Conservation (phyloP, 2,888 invertebrate species). For the Erebia epiphron region DNA sequence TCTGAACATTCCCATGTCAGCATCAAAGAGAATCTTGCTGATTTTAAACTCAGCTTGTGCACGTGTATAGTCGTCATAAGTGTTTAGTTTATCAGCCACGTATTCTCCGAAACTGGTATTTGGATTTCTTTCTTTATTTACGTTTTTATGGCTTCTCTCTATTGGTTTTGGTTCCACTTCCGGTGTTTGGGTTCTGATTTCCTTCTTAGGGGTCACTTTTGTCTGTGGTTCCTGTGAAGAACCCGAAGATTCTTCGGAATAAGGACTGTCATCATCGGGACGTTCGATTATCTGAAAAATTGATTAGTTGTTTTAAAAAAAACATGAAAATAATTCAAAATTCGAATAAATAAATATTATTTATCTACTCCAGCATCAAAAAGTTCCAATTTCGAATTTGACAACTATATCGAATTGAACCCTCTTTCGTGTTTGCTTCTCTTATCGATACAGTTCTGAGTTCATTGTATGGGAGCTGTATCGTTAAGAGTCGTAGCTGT, state of each 20-base stretch:
- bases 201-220: background rate
- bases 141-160: background rate
- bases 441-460: no score
- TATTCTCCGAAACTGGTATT: constrained; percentile 10
- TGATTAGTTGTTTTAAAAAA: background rate
- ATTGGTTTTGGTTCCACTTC: background rate
- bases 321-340: no score
- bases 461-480: no score
- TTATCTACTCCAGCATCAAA: no score
- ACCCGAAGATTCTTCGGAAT: constrained; percentile 3
- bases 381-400: no score
- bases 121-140: background rate
- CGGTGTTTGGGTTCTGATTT: background rate
- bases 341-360: no score
- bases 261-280: background rate
- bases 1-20: constrained; percentile 14
- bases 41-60: constrained; percentile 9
- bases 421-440: no score
- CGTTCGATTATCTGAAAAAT: constrained; percentile 3
- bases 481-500: no score
- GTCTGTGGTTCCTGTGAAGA: background rate
- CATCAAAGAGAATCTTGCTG: constrained; percentile 12
- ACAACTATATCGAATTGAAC: no score
- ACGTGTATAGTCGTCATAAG: constrained; percentile 1
- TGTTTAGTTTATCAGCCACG: constrained; percentile 3